phyloP scores from a whole-genome alignment of 2,113 vertebrate species.

The Actinemys pallida region DNA sequence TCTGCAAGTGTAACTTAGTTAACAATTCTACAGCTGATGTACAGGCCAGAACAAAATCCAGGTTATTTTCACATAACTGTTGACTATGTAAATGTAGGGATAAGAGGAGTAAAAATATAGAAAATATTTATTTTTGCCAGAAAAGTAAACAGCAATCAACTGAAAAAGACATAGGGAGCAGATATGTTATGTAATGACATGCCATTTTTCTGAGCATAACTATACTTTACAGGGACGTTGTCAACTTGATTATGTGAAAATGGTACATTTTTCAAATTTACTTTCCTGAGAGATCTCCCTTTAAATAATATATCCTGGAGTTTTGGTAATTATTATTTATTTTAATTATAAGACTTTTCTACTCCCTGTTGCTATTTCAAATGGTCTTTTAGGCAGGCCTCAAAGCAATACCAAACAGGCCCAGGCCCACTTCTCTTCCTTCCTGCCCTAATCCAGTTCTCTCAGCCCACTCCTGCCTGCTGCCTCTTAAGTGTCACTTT shows the following conservation, averaged over 20 bases:
- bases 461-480: background rate
- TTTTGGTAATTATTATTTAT: background rate
- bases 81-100: background rate
- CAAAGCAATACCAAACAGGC: background rate
- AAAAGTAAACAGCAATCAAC: background rate
- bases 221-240: background rate
- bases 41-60: background rate
- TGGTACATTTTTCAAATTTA: background rate
- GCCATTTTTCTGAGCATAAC: background rate
- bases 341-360: background rate
- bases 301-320: background rate
- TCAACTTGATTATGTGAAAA: background rate
- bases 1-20: background rate
- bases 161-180: background rate
- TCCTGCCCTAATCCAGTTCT: background rate
- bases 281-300: background rate
- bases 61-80: background rate
- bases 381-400: background rate
- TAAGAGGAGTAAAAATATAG: background rate
- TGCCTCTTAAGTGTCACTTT: background rate
- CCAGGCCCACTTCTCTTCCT: background rate
- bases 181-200: background rate
- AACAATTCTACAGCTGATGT: background rate
- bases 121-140: background rate
- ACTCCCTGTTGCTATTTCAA: background rate